Base-by-base conservation (phyloP, 2,797 vertebrate species). In the Diplodus puntazzo region DNA sequence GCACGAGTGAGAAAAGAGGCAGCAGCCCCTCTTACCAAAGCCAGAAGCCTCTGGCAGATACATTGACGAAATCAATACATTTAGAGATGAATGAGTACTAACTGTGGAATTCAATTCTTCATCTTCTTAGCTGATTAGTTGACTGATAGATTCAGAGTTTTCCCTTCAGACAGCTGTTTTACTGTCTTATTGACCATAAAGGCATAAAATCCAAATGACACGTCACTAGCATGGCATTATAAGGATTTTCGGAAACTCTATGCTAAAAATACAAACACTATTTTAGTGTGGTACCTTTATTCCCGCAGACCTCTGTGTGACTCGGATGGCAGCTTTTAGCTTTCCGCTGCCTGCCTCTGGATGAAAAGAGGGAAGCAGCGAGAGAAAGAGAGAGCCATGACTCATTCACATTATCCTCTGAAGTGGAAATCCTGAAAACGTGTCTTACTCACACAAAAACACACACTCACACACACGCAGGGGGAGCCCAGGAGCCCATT, bases 361-460 rank as follows among this genome's bases (percentile, higher is more conserved):
- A 86, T 87, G 77, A 89, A 89, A 80, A 68, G 70, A 79, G 73
- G 71, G 48, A 81, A 50, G 14, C 61, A 82, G 74, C 0, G 58
- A 83, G 67, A 82, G 82, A 76, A 48, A 54, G 53, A 65, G 78
- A 80, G 76, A 75, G 67, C 63, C 58, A 42, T 93, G 92, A 94
- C 85, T 94, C 91, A 92, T 89, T 92, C 90, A 89, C 77, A 87
- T 91, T 84, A 90, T 85, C 82, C 88, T 89, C 80, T 93, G 87
- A 92, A 88, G 89, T 93, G 89, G 90, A 94, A 93, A 91, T 91
- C 88, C 92, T 92, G 80, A 85, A 88, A 91, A 88, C 54, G 79
- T 87, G 80, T 78, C 43, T 79, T 43, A 52, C 71, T 52, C 74
- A 50, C 81, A 78, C 85, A 81, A 69, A 68, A 49, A 64, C 13